Evolutionary conservation across 2,113 vertebrate species (phyloP).

Genomic region (Aix galericulata): DNA sequence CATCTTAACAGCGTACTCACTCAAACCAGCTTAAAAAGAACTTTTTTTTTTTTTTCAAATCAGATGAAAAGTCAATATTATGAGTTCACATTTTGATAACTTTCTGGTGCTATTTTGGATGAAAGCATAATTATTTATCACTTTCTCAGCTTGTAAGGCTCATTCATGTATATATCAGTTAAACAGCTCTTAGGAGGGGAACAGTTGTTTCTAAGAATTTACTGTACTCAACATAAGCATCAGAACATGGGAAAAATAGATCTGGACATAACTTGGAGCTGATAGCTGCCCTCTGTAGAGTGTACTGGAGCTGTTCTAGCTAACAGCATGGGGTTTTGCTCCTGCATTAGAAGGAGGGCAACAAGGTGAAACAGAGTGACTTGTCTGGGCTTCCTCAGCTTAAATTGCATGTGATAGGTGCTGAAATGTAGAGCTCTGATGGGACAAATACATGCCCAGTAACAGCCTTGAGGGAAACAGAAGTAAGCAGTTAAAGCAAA

Average conservation of each 20-base stretch:
- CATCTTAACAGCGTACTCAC: neutral
- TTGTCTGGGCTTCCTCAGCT: neutral
- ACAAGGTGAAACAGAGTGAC: neutral
- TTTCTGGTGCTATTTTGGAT: constrained; percentile 20
- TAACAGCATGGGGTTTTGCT: neutral
- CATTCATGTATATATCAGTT: neutral
- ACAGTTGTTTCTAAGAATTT: neutral
- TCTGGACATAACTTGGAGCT: neutral
- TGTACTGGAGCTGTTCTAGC: neutral
- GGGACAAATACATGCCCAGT: neutral
- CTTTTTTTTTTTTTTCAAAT: neutral
- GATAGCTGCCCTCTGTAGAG: neutral
- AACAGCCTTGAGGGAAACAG: neutral
- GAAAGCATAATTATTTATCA: constrained; percentile 31
- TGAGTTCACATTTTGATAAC: constrained; percentile 35
- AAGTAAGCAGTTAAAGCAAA: neutral
- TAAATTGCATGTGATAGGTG: neutral
- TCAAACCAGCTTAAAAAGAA: constrained; percentile 9
- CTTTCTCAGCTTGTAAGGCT: neutral
- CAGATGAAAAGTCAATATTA: neutral
- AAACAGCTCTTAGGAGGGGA: neutral
- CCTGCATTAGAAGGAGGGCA: neutral
- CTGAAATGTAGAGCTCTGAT: neutral
- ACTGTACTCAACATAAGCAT: neutral
- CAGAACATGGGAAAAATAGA: neutral